Base-by-base conservation (phyloP, 2,888 invertebrate genomes). In the Epinotia bilunana region DNA sequence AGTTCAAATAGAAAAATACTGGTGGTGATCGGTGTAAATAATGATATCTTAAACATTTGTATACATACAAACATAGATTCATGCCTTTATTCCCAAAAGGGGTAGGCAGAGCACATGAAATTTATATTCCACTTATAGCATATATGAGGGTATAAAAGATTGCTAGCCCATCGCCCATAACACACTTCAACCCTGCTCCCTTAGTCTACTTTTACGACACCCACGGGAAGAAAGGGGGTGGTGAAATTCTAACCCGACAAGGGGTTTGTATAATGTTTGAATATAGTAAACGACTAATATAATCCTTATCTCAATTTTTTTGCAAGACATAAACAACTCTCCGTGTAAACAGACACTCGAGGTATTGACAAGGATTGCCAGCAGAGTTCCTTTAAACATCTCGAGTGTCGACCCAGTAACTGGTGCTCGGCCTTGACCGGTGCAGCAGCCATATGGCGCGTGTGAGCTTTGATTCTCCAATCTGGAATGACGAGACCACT, bases 381-480 rank as follows among this genome's bases (percentile, higher is more conserved):
- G 71, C 74, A 71, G 80, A 83, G 78, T 84, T 85, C 83, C 86
- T 85, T 84, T 86, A 83, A 85, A 85, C 83, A 83, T 82, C 81
- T 84, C 82, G 76, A 83, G 82, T 81, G 83, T 80, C 78, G 78
- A 78, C 79, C 79, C 82, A 83, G 83, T 83, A 81, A 80, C 71
- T 77, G 82, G 80, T 61, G 63, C 33, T 49, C 82, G 86, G 83
- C 91, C 91, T 90, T 91, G 91, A 91, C 90, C 88, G 81, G 83
- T 73, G 79, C 39, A 68, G 65, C 77, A 71, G 79, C 87, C 90
- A 89, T 90, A 90, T 90, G 89, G 89, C 80, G 81, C 67, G 78
- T 80, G 78, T 83, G 81, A 79, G 81, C 83, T 83, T 86, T 84
- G 83, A 83, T 80, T 84, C 84, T 84, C 80, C 81, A 72, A 75